Percentiles rank a stretch among this genome's conserved stretches.
These are phyloP conservation scores for Pseudococcus jackbeardsleyi DNA, from an alignment of 2,888 invertebrate genomes.

Conservation along the genomic window DNA sequence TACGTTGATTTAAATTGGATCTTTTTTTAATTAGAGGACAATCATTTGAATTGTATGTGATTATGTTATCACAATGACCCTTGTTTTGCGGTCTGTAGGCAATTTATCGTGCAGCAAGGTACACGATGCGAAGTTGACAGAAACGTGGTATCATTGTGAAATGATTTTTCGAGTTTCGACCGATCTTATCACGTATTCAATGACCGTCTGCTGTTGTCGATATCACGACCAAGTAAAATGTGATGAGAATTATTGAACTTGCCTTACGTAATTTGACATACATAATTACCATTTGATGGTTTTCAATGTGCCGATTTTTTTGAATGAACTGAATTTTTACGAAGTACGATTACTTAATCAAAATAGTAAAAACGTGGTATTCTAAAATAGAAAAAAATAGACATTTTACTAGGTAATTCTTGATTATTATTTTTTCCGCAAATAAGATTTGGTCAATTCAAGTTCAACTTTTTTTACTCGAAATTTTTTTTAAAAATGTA, in stretches of 20 bases:
- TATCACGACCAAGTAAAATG: not conserved
- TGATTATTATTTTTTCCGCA: too few relatives aligned
- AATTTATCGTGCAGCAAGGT: not conserved
- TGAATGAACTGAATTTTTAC: not conserved
- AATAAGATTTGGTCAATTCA: too few relatives aligned
- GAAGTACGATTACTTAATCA: too few relatives aligned
- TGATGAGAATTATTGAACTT: not conserved
- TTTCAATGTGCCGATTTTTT: not conserved
- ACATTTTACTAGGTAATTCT: too few relatives aligned
- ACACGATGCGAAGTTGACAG: not conserved
- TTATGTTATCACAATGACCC: not conserved
- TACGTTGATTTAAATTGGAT: not conserved
- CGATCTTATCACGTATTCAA: not conserved
- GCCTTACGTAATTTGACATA: slow-evolving; percentile 1
- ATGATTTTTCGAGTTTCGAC: not conserved
- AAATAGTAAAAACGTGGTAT: too few relatives aligned
- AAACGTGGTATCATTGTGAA: not conserved
- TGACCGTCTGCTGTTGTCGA: not conserved
- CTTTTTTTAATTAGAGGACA: not conserved
- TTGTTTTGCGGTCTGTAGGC: not conserved
- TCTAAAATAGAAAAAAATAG: too few relatives aligned
- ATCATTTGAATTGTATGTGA: not conserved
- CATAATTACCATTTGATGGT: not conserved
- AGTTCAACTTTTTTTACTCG: too few relatives aligned
- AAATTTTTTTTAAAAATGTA: too few relatives aligned